phyloP scores from a whole-genome alignment of 1,140 invertebrate species.

The Diprion similis region DNA sequence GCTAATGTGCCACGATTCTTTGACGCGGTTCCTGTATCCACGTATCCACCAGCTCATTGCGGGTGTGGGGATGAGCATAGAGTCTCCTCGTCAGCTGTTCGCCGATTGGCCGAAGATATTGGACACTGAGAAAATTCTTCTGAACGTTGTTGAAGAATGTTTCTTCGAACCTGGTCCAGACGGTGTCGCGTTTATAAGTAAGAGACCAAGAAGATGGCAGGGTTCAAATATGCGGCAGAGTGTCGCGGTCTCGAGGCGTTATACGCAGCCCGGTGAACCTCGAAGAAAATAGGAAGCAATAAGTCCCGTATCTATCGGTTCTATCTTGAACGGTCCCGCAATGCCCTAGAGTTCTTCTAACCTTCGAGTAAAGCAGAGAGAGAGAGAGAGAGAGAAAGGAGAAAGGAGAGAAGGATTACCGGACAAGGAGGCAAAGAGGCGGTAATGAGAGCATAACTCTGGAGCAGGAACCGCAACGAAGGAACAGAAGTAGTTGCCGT shows the following conservation, averaged over 20 bases:
- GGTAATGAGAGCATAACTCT: conserved; percentile 14
- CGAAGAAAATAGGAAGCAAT: conserved; percentile 10
- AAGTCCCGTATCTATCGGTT: neutral
- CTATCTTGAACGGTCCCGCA: conserved; percentile 12
- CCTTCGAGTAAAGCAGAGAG: neutral
- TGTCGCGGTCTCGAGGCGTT: too few species aligned
- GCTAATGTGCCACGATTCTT: conserved; percentile 1
- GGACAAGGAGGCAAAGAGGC: neutral
- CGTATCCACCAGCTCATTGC: too few species aligned
- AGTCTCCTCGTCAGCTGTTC: too few species aligned
- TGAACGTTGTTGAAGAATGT: too few species aligned
- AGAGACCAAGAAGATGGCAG: too few species aligned
- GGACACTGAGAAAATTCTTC: too few species aligned
- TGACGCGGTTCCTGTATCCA: neutral
- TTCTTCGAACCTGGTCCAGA: too few species aligned
- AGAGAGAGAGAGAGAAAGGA: neutral
- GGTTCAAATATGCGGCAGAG: too few species aligned
- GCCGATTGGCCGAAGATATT: too few species aligned
- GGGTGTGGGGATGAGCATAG: too few species aligned
- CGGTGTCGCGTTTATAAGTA: too few species aligned
- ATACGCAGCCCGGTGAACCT: neutral
- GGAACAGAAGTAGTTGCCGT: neutral
- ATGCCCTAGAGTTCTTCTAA: conserved; percentile 12
- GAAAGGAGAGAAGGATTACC: neutral
- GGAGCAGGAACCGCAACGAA: neutral